Conservation (phyloP, 2,797 vertebrate genomes). For the Acanthornis magna region DNA sequence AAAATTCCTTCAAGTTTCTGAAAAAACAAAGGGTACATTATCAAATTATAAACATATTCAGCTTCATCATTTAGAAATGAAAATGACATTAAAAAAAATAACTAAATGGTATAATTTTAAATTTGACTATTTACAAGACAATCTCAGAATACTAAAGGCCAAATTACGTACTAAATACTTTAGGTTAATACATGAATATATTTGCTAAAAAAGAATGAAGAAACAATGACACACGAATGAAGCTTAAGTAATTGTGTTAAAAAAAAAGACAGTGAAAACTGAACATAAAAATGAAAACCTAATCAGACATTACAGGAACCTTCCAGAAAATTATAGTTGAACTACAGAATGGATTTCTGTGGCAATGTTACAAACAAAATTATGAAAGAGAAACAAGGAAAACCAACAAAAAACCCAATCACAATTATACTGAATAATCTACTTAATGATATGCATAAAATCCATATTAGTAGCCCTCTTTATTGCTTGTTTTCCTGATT, state of each 20-base stretch:
- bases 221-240: neutral
- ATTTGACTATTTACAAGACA: neutral
- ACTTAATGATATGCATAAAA: neutral
- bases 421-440: neutral
- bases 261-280: neutral
- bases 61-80: neutral
- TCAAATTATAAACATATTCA: neutral
- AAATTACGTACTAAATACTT: neutral
- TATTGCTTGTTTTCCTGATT: neutral
- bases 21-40: neutral
- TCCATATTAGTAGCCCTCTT: neutral
- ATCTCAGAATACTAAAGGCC: neutral
- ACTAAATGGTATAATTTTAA: neutral
- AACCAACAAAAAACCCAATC: neutral
- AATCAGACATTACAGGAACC: neutral
- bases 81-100: neutral
- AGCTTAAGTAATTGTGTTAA: neutral
- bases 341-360: neutral
- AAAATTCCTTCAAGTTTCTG: neutral
- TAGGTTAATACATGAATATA: neutral
- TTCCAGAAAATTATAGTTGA: neutral
- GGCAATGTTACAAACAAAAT: neutral
- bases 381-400: neutral
- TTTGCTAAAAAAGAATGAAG: neutral
- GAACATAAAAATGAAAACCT: neutral